Conservation (phyloP, 2,113 vertebrate species). For the Petrocephalus microphthalmus region DNA sequence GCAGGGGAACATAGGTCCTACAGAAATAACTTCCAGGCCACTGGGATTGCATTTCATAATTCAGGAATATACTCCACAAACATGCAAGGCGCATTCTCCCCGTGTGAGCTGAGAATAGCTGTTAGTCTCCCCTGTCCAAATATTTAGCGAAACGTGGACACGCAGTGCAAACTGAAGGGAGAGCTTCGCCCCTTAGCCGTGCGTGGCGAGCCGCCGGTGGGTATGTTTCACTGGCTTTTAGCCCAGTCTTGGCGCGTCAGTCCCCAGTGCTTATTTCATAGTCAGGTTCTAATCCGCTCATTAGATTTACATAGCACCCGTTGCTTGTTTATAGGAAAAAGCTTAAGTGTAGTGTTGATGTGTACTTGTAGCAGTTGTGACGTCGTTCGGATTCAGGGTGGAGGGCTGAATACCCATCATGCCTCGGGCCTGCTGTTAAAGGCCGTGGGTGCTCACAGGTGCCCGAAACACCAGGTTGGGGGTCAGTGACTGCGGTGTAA, state of each 20-base stretch:
- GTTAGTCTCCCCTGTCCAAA: conserved; percentile 12
- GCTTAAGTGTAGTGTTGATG: neutral
- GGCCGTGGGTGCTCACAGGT: neutral
- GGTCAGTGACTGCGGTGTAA: neutral
- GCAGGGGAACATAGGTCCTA: conserved; percentile 3
- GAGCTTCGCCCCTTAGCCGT: neutral
- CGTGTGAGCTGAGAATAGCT: conserved; percentile 8
- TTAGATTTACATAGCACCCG: too few species aligned
- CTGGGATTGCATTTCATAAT: conserved; percentile 22
- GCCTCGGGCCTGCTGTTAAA: neutral
- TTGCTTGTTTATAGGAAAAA: too few species aligned
- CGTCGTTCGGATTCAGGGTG: neutral
- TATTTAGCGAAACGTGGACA: neutral
- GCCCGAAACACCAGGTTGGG: neutral
- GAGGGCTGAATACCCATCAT: neutral
- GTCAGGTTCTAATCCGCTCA: too few species aligned
- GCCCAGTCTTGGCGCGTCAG: neutral
- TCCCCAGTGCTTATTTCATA: neutral
- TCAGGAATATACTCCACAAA: conserved; percentile 26
- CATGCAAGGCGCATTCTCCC: conserved; percentile 1
- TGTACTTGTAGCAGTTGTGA: neutral
- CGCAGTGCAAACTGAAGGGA: neutral
- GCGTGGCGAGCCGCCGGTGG: neutral
- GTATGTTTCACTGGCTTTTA: neutral
- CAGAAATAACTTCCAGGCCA: conserved; percentile 19